Evolutionary conservation across 1,140 invertebrate species (phyloP).

Genomic region (Palaemon carinicauda): DNA sequence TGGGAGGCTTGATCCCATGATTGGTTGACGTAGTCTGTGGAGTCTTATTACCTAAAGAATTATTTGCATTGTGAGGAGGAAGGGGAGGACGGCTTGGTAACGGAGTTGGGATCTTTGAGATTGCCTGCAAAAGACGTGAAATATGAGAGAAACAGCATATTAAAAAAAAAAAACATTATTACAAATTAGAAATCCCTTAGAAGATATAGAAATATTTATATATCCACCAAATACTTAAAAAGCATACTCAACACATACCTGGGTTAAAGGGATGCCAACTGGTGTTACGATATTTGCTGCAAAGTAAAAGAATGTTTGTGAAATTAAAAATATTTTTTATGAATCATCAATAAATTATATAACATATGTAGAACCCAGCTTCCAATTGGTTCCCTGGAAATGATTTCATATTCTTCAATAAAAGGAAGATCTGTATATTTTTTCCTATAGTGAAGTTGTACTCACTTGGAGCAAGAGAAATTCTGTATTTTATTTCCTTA

Average conservation of each 20-base stretch:
- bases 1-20: conserved; percentile 52
- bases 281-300: too few species aligned
- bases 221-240: too few species aligned
- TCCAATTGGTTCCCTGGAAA: too few species aligned
- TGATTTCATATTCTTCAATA: too few species aligned
- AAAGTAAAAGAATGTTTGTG: too few species aligned
- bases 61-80: conserved; percentile 11
- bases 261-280: background rate
- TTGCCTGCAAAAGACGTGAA: background rate
- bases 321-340: too few species aligned
- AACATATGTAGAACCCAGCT: too few species aligned
- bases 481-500: too few species aligned
- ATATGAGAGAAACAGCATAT: background rate
- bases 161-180: background rate
- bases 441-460: too few species aligned
- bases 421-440: too few species aligned
- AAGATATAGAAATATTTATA: background rate
- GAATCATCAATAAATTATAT: too few species aligned
- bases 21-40: conserved; percentile 15
- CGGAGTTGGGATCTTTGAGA: conserved; percentile 40
- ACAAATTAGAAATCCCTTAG: background rate
- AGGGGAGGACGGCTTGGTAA: conserved; percentile 12
- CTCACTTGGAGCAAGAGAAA: too few species aligned
- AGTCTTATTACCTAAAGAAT: conserved; percentile 10
- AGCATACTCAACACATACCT: background rate